These are phyloP conservation scores for Trichopria drosophilae DNA, from an alignment of 2,888 invertebrate species.

Conservation along the genomic window DNA sequence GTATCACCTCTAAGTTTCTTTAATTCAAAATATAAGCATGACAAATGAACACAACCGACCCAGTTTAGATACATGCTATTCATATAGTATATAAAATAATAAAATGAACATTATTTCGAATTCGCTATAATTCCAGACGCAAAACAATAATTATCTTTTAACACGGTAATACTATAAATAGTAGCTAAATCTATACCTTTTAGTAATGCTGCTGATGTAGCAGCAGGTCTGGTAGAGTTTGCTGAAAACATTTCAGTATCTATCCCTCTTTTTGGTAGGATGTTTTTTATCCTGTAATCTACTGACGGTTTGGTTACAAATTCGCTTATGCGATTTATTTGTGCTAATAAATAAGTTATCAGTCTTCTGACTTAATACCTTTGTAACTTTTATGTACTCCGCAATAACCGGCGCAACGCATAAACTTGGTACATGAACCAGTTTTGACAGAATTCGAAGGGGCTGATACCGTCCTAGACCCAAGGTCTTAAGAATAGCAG, in stretches of 20 bases:
- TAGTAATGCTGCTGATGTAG: slow-evolving; percentile 20
- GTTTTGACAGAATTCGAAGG: slow-evolving; percentile 8
- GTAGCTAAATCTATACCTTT: slow-evolving; percentile 21
- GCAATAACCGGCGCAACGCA: slow-evolving; percentile 4
- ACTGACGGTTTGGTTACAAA: slow-evolving; percentile 12
- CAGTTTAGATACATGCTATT: too few relatives aligned
- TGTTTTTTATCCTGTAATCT: slow-evolving; percentile 22
- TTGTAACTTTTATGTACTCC: slow-evolving; percentile 9
- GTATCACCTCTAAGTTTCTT: too few relatives aligned
- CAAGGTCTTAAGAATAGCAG: slow-evolving; percentile 20
- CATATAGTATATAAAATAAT: too few relatives aligned
- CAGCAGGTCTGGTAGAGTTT: slow-evolving; percentile 24
- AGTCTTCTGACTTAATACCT: slow-evolving; percentile 4
- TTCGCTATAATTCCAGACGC: too few relatives aligned
- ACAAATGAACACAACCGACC: too few relatives aligned
- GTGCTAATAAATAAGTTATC: slow-evolving; percentile 15
- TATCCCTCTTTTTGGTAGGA: slow-evolving; percentile 12
- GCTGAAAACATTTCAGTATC: slow-evolving; percentile 12
- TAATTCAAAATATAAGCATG: too few relatives aligned
- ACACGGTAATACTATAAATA: slow-evolving; percentile 24
- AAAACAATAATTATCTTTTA: too few relatives aligned
- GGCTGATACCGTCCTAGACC: slow-evolving; percentile 12
- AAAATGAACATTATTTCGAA: too few relatives aligned
- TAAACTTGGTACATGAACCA: slow-evolving; percentile 1
- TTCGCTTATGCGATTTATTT: slow-evolving; percentile 12